Evolutionary conservation across 2,888 invertebrate genomes (phyloP).

Genomic region (Acanthococcus lagerstroemiae): DNA sequence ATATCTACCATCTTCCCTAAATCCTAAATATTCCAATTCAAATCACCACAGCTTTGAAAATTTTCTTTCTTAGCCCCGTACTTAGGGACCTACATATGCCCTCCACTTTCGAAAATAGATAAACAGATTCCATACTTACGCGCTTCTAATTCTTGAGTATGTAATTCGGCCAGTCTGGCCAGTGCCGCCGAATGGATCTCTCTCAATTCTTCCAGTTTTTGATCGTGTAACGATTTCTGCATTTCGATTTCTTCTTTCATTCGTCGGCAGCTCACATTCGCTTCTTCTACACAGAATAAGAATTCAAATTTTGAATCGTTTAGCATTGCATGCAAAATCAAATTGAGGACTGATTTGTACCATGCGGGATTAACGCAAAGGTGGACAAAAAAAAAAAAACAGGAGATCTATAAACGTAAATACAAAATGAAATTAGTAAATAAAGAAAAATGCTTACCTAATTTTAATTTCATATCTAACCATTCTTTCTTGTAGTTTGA

Average conservation of each 20-base stretch:
- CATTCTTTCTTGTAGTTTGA: constrained; percentile 45
- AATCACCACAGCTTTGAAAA: no score
- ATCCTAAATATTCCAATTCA: no score
- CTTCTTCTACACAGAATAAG: constrained; percentile 41
- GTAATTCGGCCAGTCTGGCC: constrained; percentile 40
- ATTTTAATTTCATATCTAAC: constrained; percentile 43
- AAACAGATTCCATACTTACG: constrained; percentile 30
- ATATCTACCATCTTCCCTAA: no score
- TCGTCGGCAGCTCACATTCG: constrained; percentile 41
- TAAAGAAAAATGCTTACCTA: constrained; percentile 39
- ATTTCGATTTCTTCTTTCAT: constrained; percentile 42
- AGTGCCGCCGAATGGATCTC: constrained; percentile 36
- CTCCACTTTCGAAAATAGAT: no score
- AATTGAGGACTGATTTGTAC: background rate
- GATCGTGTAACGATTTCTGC: constrained; percentile 42
- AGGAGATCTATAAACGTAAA: no score
- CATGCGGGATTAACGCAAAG: background rate
- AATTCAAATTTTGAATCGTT: background rate
- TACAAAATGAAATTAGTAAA: background rate
- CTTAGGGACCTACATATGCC: no score
- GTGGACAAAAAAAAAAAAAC: background rate
- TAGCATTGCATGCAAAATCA: background rate
- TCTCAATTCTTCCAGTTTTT: constrained; percentile 42
- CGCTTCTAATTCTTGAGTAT: constrained; percentile 40
- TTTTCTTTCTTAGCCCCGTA: no score